These are phyloP conservation scores for Chanos chanos DNA, from an alignment of 2,797 vertebrate species.

Conservation along the genomic window DNA sequence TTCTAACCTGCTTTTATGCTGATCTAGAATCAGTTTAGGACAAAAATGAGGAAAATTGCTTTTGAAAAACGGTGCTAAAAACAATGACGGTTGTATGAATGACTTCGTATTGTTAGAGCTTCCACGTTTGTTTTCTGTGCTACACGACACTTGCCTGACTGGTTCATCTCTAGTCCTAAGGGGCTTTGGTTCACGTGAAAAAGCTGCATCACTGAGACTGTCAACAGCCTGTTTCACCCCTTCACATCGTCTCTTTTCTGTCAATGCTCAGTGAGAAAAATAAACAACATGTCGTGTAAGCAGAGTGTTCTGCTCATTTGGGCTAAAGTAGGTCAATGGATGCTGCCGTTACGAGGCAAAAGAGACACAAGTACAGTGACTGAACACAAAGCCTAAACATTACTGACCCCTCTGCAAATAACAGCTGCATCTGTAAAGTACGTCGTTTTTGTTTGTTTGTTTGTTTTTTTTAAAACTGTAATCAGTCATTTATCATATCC, in stretches of 20 bases:
- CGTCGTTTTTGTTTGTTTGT: no score
- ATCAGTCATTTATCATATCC: no score
- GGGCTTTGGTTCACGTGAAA: neutral
- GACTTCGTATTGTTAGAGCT: no score
- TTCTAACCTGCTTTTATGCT: neutral
- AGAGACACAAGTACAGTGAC: slow-evolving; percentile 21
- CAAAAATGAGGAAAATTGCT: no score
- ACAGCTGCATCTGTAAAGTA: neutral
- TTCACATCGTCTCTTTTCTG: slow-evolving; percentile 15
- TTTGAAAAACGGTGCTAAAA: no score
- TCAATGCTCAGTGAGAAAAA: slow-evolving; percentile 2
- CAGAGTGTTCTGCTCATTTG: slow-evolving; percentile 28
- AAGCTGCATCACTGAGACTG: neutral
- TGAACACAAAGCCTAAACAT: neutral
- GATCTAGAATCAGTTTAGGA: slow-evolving; percentile 1
- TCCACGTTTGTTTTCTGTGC: no score
- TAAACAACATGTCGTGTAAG: neutral
- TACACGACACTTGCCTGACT: no score
- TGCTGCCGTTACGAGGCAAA: slow-evolving; percentile 19
- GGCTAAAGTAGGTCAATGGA: slow-evolving; percentile 44
- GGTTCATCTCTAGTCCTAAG: neutral
- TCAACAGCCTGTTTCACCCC: slow-evolving; percentile 1
- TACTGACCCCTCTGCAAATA: neutral
- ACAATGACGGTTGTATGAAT: no score
- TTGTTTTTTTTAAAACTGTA: no score